These are phyloP conservation scores for Hypena proboscidalis DNA, from an alignment of 2,888 invertebrate species.

Conservation along the genomic window DNA sequence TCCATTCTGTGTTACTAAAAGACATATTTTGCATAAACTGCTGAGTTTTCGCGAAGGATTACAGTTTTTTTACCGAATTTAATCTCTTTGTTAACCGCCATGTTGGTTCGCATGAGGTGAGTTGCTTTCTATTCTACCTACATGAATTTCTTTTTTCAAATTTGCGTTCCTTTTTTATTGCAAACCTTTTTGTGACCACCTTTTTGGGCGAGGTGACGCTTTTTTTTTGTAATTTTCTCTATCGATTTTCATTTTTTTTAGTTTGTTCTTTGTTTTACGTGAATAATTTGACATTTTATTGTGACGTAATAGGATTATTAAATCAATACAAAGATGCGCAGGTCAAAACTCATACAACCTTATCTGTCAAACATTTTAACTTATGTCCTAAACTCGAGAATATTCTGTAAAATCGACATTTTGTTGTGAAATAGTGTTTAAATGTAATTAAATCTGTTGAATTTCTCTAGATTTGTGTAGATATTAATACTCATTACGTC, in stretches of 20 bases:
- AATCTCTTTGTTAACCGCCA: constrained; percentile 62
- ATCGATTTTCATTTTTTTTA: neutral
- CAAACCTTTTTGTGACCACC: neutral
- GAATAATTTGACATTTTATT: neutral
- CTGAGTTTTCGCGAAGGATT: constrained; percentile 40
- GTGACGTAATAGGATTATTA: constrained; percentile 8
- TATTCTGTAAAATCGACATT: neutral
- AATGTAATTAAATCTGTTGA: neutral
- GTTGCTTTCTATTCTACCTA: constrained; percentile 56
- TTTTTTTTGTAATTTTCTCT: neutral
- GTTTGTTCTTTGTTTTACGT: constrained; percentile 1
- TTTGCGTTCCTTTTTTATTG: constrained; percentile 17
- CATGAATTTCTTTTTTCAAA: constrained; percentile 42
- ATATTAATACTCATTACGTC: constrained; percentile 48
- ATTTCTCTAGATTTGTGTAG: neutral
- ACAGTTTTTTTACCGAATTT: constrained; percentile 33
- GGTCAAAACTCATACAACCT: neutral
- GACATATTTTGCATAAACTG: constrained; percentile 1
- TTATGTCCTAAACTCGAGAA: neutral
- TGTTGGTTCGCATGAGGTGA: constrained; percentile 59
- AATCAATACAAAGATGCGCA: constrained; percentile 11
- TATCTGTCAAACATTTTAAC: neutral
- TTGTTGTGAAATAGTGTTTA: constrained; percentile 1
- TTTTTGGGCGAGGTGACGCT: neutral
- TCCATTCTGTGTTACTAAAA: constrained; percentile 15